Evolutionary conservation across 2,888 invertebrate genomes (phyloP).

Genomic region (Drosophila crucigera): DNA sequence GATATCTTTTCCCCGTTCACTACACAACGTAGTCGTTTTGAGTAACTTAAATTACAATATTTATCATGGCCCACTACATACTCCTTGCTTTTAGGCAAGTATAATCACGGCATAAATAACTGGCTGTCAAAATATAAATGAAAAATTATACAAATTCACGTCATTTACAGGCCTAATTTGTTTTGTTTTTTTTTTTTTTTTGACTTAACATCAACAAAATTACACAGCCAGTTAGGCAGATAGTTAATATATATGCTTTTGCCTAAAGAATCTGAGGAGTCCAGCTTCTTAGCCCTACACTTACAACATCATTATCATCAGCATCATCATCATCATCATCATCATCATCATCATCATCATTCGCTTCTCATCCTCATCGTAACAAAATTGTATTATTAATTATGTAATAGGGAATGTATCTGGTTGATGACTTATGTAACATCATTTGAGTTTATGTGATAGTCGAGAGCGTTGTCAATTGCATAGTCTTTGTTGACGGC

Average conservation of each 20-base stretch:
- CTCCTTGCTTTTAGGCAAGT: slow-evolving; percentile 43
- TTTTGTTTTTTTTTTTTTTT: slow-evolving; percentile 2
- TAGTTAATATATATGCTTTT: slow-evolving; percentile 45
- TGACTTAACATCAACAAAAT: slow-evolving; percentile 62
- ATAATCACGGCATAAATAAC: slow-evolving; percentile 61
- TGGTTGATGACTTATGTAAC: slow-evolving; percentile 35
- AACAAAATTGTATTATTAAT: slow-evolving; percentile 54
- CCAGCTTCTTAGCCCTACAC: slow-evolving; percentile 42
- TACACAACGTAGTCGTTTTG: neutral
- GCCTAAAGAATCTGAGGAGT: slow-evolving; percentile 31
- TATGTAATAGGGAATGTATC: slow-evolving; percentile 54
- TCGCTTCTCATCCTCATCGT: slow-evolving; percentile 45
- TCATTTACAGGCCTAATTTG: slow-evolving; percentile 54
- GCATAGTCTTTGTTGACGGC: slow-evolving; percentile 83
- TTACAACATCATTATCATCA: slow-evolving; percentile 37
- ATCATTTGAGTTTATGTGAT: slow-evolving; percentile 71
- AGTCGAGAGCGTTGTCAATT: slow-evolving; percentile 83
- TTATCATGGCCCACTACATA: slow-evolving; percentile 6
- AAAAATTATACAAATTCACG: slow-evolving; percentile 42
- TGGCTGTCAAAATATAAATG: slow-evolving; percentile 42
- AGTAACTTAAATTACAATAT: slow-evolving; percentile 23
- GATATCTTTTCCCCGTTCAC: neutral
- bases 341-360: neutral
- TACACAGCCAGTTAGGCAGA: slow-evolving; percentile 63
- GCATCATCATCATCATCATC: slow-evolving; percentile 21